These are phyloP conservation scores for Acrocephalus kingi DNA, from an alignment of 2,113 vertebrate genomes.

Conservation along the genomic window DNA sequence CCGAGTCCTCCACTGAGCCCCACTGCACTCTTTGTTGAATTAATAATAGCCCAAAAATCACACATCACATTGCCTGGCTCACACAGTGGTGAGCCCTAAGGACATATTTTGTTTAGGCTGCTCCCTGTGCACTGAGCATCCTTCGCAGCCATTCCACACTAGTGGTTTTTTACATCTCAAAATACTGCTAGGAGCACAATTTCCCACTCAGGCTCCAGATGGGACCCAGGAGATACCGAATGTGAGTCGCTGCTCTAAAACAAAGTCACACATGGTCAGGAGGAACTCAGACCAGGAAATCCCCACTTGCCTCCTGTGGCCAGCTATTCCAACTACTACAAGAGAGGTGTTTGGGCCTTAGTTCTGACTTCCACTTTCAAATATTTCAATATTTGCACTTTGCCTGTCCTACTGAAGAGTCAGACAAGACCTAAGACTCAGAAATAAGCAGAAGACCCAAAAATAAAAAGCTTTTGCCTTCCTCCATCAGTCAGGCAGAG, in stretches of 20 bases:
- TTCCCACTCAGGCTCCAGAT: slow-evolving; percentile 57
- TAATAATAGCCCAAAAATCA: slow-evolving; percentile 58
- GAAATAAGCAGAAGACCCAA: background rate
- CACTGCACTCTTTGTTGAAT: slow-evolving; percentile 17
- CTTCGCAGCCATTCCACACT: slow-evolving; percentile 47
- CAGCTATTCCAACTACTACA: background rate
- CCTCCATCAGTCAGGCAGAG: background rate
- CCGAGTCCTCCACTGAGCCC: background rate
- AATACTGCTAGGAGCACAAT: slow-evolving; percentile 63
- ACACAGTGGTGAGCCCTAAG: slow-evolving; percentile 41
- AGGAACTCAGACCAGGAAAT: slow-evolving; percentile 26
- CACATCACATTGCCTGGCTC: background rate
- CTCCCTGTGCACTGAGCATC: slow-evolving; percentile 20
- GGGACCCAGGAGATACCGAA: slow-evolving; percentile 18
- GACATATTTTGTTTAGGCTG: slow-evolving; percentile 36
- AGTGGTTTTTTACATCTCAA: slow-evolving; percentile 47
- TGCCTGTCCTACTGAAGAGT: background rate
- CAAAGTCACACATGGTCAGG: background rate
- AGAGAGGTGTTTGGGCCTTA: background rate
- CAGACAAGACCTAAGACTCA: background rate
- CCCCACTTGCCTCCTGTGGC: background rate
- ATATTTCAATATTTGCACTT: background rate
- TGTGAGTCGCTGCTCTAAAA: slow-evolving; percentile 21
- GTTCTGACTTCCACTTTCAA: background rate
- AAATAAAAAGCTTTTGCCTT: background rate